Evolutionary conservation across 2,888 invertebrate genomes (phyloP).

Genomic region (Pheosia tremula): DNA sequence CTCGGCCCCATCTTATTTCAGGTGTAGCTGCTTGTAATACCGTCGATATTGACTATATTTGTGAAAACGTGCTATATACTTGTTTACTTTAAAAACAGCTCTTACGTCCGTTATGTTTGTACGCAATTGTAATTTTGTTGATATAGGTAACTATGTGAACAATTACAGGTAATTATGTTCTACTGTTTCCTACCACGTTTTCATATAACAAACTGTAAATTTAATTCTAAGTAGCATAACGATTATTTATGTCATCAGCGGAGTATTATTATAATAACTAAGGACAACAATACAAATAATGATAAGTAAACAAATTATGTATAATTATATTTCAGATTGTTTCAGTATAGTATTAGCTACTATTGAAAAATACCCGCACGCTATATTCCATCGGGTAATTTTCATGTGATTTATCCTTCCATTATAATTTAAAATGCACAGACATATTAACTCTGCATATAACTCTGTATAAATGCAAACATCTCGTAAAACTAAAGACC

Average conservation of each 20-base stretch:
- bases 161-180: too few species aligned
- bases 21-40: slow-evolving; percentile 24
- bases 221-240: too few species aligned
- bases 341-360: too few species aligned
- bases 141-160: too few species aligned
- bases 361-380: neutral
- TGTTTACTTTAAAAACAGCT: slow-evolving; percentile 13
- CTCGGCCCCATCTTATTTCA: slow-evolving; percentile 43
- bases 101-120: neutral
- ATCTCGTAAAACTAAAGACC: slow-evolving; percentile 3
- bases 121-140: neutral
- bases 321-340: too few species aligned
- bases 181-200: neutral
- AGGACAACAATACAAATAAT: too few species aligned
- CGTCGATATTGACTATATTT: slow-evolving; percentile 13
- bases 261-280: too few species aligned
- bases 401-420: neutral
- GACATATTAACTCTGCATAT: neutral
- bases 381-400: neutral
- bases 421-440: neutral
- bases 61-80: slow-evolving; percentile 10
- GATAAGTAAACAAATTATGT: too few species aligned
- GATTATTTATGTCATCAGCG: too few species aligned
- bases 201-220: neutral
- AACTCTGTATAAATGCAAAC: neutral